These are phyloP conservation scores for Anarsia innoxiella DNA, from an alignment of 2,888 invertebrate species.

Conservation along the genomic window DNA sequence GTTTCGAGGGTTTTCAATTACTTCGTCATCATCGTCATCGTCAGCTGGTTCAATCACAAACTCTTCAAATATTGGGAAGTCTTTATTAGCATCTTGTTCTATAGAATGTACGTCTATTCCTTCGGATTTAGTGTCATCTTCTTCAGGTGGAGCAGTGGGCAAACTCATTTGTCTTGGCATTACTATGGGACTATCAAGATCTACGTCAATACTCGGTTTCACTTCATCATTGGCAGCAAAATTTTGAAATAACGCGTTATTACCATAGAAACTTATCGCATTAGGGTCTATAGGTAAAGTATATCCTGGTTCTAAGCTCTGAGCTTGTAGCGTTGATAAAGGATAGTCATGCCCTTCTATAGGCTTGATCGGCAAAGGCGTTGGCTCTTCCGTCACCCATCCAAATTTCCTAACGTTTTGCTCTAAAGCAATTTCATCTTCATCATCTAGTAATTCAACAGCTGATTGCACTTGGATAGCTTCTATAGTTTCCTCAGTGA, in stretches of 20 bases:
- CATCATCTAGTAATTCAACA: slow-evolving; percentile 39
- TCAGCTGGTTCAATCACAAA: slow-evolving; percentile 58
- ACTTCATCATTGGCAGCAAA: slow-evolving; percentile 19
- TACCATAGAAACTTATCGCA: slow-evolving; percentile 37
- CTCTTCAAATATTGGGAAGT: slow-evolving; percentile 58
- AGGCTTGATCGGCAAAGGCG: too few species aligned
- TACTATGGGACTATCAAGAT: slow-evolving; percentile 33
- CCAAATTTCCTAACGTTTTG: too few species aligned
- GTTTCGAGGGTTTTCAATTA: too few species aligned
- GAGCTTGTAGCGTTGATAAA: background rate
- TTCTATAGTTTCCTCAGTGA: slow-evolving; percentile 53
- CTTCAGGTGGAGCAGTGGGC: slow-evolving; percentile 52
- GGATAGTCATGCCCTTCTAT: background rate
- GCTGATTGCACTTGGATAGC: slow-evolving; percentile 49
- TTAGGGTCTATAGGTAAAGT: slow-evolving; percentile 25
- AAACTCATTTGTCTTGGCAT: slow-evolving; percentile 37
- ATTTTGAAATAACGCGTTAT: slow-evolving; percentile 18
- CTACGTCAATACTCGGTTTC: slow-evolving; percentile 21
- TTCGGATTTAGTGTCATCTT: slow-evolving; percentile 38
- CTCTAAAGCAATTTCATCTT: too few species aligned
- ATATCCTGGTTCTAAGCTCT: slow-evolving; percentile 5
- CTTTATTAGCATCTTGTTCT: slow-evolving; percentile 62
- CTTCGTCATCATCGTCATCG: slow-evolving; percentile 60
- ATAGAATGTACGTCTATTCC: slow-evolving; percentile 61
- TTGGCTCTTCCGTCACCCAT: slow-evolving; percentile 38